Evolutionary conservation across 2,797 vertebrate genomes (phyloP).

Genomic region (Muscicapa comitata): DNA sequence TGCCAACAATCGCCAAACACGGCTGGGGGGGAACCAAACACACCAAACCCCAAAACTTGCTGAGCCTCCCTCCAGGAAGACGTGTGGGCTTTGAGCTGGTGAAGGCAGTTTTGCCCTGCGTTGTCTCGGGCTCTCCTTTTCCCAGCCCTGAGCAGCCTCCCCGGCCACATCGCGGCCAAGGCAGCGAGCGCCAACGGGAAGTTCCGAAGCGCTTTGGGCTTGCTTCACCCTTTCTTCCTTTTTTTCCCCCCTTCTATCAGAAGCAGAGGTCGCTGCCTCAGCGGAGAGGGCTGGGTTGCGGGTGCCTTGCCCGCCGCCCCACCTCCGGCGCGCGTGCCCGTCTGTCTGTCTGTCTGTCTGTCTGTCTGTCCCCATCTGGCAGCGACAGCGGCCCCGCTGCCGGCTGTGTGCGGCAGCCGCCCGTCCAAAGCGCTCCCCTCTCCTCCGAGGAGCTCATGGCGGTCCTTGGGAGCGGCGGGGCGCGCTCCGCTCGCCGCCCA

Average conservation of each 20-base stretch:
- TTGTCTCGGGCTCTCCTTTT: neutral
- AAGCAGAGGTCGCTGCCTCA: neutral
- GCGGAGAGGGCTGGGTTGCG: no score
- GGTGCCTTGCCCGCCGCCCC: neutral
- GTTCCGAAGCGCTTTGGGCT: neutral
- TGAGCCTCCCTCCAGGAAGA: neutral
- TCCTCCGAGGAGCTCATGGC: neutral
- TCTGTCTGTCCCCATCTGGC: neutral
- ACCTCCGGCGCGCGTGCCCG: accelerated
- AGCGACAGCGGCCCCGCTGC: neutral
- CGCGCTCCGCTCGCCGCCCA: neutral
- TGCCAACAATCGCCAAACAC: neutral
- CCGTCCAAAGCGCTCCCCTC: neutral
- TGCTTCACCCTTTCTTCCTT: neutral
- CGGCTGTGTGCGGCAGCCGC: neutral
- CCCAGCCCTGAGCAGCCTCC: neutral
- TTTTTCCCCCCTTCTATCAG: neutral
- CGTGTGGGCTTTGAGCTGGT: accelerated
- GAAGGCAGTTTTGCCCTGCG: neutral
- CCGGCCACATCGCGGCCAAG: neutral
- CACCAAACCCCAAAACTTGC: neutral
- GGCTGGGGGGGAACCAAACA: neutral
- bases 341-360: neutral
- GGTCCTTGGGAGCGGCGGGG: neutral
- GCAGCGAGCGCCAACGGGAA: neutral